Percentiles rank a stretch among this genome's conserved stretches.
Evolutionary conservation across 2,113 vertebrate genomes (phyloP).

Genomic region (Melanerpes formicivorus): DNA sequence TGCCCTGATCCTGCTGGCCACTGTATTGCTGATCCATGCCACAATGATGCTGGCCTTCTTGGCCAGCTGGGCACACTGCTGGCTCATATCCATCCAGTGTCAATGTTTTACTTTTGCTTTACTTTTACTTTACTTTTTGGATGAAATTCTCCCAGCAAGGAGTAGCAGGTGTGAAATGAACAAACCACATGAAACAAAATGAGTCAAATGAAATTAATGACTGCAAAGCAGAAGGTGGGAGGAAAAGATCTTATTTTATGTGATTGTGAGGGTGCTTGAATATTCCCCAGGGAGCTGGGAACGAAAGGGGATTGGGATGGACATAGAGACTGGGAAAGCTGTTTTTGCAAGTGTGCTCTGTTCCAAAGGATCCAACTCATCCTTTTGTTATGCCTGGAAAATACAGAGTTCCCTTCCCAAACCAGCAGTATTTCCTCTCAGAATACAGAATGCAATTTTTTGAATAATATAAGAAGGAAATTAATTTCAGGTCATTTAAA

Average conservation of each 20-base stretch:
- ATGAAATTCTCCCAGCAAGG: neutral
- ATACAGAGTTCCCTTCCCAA: neutral
- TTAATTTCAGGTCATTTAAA: slow-evolving; percentile 9
- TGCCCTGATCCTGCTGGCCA: too few species aligned
- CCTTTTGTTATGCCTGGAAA: neutral
- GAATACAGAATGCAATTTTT: neutral
- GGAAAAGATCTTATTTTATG: neutral
- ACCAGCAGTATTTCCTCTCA: neutral
- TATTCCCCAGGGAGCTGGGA: neutral
- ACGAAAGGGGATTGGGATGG: neutral
- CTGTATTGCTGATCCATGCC: too few species aligned
- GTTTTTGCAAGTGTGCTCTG: too few species aligned
- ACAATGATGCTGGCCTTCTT: too few species aligned
- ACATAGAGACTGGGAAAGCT: neutral
- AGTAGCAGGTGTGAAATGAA: neutral
- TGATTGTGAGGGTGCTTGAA: neutral
- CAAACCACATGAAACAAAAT: neutral
- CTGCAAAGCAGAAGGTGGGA: neutral
- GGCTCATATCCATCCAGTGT: too few species aligned
- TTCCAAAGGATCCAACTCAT: neutral
- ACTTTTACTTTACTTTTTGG: neutral
- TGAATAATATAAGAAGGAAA: neutral
- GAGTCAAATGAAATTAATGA: neutral
- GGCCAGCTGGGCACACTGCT: too few species aligned
- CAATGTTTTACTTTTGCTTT: too few species aligned